Percentiles rank a stretch among this genome's conserved stretches.
Evolutionary conservation across 2,113 vertebrate genomes (phyloP).

Genomic region (Malurus alboscapulatus): DNA sequence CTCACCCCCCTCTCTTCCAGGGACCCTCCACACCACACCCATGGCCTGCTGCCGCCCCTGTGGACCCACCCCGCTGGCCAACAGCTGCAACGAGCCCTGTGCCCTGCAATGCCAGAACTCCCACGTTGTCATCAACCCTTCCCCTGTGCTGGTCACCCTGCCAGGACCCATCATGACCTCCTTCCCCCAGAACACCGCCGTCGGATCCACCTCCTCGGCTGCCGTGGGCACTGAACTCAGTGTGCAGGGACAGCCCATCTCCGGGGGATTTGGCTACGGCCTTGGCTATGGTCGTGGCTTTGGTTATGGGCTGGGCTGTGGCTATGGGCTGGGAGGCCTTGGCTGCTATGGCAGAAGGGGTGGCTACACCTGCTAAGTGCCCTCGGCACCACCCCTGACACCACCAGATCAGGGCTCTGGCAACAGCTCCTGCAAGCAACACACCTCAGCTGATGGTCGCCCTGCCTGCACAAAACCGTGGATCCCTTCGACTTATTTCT

Average conservation of each 20-base stretch:
- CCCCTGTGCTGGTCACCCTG: neutral
- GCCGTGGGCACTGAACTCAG: neutral
- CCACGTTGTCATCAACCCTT: accelerated
- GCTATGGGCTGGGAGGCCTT: neutral
- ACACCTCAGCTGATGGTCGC: accelerated
- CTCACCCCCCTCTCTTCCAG: too few relatives aligned
- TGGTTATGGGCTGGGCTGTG: neutral
- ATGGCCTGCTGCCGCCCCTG: neutral
- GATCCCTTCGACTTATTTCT: neutral
- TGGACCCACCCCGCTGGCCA: neutral
- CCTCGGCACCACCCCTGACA: neutral
- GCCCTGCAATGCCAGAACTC: slow-evolving; percentile 34
- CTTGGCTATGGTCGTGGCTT: neutral
- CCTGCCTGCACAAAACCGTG: accelerated
- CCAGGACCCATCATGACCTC: too few relatives aligned
- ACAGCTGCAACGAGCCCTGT: slow-evolving; percentile 17
- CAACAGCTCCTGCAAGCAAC: neutral
- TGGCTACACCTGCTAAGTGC: accelerated
- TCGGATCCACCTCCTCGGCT: neutral
- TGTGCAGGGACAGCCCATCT: neutral
- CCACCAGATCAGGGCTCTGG: accelerated
- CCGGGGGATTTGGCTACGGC: neutral
- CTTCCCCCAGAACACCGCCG: too few relatives aligned
- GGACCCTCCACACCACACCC: too few relatives aligned
- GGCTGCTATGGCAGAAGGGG: neutral